These are phyloP conservation scores for Thomomys bottae DNA, from an alignment of 2,113 vertebrate genomes.

Conservation along the genomic window DNA sequence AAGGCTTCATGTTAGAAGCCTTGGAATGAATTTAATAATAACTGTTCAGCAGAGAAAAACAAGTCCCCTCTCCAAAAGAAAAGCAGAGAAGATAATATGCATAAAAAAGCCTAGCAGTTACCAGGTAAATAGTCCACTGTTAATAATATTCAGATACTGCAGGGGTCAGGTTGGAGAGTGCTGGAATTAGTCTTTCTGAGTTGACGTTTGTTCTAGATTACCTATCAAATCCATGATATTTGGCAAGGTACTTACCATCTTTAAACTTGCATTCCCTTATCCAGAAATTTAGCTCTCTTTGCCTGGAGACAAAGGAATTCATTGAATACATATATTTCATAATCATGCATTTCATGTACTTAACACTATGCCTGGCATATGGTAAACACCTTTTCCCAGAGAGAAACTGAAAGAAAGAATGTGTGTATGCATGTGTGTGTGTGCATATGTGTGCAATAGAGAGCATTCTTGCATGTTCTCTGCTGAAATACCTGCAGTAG, in stretches of 20 bases:
- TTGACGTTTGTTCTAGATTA: background rate
- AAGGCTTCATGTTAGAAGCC: no score
- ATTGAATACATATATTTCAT: conserved; percentile 1
- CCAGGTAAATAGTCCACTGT: background rate
- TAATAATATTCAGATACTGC: background rate
- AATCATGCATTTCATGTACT: background rate
- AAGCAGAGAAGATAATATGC: background rate
- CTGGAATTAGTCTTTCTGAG: background rate
- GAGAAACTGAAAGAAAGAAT: background rate
- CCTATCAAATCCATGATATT: background rate
- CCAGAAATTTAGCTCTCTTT: background rate
- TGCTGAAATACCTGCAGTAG: background rate
- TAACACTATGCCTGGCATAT: background rate
- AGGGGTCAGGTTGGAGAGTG: background rate
- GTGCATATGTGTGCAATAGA: background rate
- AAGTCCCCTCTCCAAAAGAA: background rate
- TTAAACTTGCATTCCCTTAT: conserved; percentile 13
- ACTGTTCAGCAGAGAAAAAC: no score
- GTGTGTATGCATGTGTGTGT: background rate
- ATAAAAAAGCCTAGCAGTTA: background rate
- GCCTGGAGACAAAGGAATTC: background rate
- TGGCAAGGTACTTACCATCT: background rate
- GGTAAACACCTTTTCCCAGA: background rate
- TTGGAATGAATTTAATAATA: no score
- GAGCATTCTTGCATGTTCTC: background rate